Conservation (phyloP, 2,888 invertebrate genomes). For the Allolobophora icterica region DNA sequence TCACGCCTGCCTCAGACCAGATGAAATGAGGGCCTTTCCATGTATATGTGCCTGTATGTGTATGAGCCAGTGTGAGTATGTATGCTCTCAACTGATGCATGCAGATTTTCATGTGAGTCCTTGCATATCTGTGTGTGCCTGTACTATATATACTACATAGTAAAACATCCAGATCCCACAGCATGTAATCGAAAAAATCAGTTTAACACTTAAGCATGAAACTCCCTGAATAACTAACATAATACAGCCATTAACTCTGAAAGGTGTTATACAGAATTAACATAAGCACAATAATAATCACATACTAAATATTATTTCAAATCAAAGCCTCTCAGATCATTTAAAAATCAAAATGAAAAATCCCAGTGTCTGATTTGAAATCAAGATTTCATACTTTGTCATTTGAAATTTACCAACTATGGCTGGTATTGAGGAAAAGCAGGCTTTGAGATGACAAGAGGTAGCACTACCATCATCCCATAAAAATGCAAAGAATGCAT, state of each 20-base stretch:
- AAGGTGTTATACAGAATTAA: neutral
- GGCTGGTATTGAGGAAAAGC: too few relatives aligned
- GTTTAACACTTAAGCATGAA: too few relatives aligned
- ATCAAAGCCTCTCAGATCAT: too few relatives aligned
- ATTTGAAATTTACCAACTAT: too few relatives aligned
- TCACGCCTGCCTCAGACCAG: neutral
- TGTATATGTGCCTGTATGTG: neutral
- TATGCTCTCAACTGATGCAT: neutral
- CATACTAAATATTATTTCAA: neutral
- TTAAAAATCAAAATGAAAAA: too few relatives aligned
- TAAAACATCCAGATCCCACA: neutral
- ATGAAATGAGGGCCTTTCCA: neutral
- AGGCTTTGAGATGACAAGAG: too few relatives aligned
- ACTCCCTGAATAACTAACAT: neutral
- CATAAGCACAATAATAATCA: neutral
- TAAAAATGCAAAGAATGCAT: neutral
- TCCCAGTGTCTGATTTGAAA: too few relatives aligned
- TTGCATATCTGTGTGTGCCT: neutral
- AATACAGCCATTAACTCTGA: neutral
- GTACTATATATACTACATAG: neutral
- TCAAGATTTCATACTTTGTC: too few relatives aligned
- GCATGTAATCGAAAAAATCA: neutral
- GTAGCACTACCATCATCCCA: neutral
- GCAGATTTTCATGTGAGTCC: too few relatives aligned
- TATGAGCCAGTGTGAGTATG: neutral